Conservation (phyloP, 2,888 invertebrate species). For the Sipha maydis region DNA sequence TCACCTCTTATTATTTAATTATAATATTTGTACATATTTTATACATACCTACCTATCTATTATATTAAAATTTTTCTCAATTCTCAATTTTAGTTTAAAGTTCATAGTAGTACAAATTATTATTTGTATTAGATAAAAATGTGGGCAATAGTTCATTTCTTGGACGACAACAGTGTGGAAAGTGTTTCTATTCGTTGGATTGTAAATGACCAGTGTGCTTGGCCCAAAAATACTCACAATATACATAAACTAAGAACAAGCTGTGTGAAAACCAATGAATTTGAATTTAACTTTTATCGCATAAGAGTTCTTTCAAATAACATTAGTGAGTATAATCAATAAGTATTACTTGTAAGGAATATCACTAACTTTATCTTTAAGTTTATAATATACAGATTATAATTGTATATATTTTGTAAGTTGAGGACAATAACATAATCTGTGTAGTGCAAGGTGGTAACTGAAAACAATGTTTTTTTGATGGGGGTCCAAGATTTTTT, state of each 20-base stretch:
- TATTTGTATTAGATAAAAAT: not conserved
- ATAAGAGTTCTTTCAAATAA: constrained; percentile 12
- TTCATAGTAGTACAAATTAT: no score
- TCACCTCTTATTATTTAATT: no score
- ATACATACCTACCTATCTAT: no score
- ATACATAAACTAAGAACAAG: not conserved
- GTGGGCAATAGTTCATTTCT: not conserved
- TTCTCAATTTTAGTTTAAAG: not conserved
- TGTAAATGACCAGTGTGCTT: not conserved
- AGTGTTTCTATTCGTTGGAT: not conserved
- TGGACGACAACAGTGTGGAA: constrained; percentile 8
- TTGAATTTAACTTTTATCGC: constrained; percentile 16
- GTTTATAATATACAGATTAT: not conserved
- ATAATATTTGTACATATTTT: no score
- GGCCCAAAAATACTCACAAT: not conserved
- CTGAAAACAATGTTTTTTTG: no score
- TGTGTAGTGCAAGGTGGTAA: no score
- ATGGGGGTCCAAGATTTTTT: no score
- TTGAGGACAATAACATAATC: no score
- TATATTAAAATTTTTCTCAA: not conserved
- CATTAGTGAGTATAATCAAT: not conserved
- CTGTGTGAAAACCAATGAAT: not conserved
- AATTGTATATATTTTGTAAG: not conserved
- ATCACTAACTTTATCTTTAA: not conserved
- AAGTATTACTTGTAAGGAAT: not conserved